These are phyloP conservation scores for Melanotaenia duboulayi DNA, from an alignment of 2,113 vertebrate species.

Conservation along the genomic window DNA sequence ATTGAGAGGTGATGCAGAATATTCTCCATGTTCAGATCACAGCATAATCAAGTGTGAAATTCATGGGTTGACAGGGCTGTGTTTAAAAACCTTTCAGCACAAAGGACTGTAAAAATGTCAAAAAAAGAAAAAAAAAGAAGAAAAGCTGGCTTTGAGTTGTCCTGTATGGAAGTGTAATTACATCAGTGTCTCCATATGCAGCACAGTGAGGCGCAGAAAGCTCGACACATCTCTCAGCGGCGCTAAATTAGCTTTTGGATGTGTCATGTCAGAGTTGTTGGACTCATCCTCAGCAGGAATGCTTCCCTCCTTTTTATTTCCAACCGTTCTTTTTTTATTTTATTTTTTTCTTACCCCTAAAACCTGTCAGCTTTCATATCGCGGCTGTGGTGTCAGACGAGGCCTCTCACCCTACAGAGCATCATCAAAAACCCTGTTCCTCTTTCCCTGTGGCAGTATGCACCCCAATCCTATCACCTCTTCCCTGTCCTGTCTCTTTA, in stretches of 20 bases:
- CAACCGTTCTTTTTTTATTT: background rate
- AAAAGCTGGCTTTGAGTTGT: slow-evolving; percentile 22
- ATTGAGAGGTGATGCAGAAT: background rate
- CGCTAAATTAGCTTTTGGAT: slow-evolving; percentile 80
- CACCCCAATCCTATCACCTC: slow-evolving; percentile 41
- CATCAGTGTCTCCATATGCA: slow-evolving; percentile 47
- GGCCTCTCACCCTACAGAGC: slow-evolving; percentile 58
- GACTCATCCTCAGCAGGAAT: slow-evolving; percentile 64
- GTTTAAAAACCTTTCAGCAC: slow-evolving; percentile 56
- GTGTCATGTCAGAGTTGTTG: slow-evolving; percentile 75
- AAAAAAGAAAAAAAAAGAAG: background rate
- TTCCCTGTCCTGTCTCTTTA: slow-evolving; percentile 45
- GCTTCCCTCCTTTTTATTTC: slow-evolving; percentile 10
- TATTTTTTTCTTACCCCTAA: background rate
- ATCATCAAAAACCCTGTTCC: slow-evolving; percentile 28
- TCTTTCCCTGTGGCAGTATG: slow-evolving; percentile 45
- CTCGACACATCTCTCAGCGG: slow-evolving; percentile 61
- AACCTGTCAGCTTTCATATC: slow-evolving; percentile 78
- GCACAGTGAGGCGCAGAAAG: slow-evolving; percentile 50
- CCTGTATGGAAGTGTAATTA: slow-evolving; percentile 61
- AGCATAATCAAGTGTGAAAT: slow-evolving; percentile 41
- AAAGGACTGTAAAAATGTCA: slow-evolving; percentile 17
- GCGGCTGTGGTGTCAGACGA: slow-evolving; percentile 63
- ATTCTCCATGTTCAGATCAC: background rate
- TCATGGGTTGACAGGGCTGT: slow-evolving; percentile 29